Evolutionary conservation across 2,113 vertebrate species (phyloP).

Genomic region (Amia ocellicauda): DNA sequence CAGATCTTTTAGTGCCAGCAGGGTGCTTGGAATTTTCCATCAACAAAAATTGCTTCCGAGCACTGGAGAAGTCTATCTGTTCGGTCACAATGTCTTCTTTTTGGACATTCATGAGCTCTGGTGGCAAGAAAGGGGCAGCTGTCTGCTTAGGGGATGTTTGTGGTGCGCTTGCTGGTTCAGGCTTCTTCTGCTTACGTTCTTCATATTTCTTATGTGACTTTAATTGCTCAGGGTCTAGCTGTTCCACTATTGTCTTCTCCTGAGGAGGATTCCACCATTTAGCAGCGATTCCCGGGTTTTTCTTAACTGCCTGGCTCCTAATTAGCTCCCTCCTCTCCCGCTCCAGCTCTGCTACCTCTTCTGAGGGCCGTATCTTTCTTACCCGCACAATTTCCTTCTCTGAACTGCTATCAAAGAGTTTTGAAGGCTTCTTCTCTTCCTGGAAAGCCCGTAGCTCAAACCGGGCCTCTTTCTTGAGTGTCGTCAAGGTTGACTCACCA

Average conservation of each 20-base stretch:
- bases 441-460: conserved; percentile 93
- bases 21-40: conserved; percentile 66
- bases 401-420: conserved; percentile 76
- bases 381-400: conserved; percentile 77
- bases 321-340: conserved; percentile 90
- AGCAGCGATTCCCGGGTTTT: conserved; percentile 84
- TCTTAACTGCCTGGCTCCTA: conserved; percentile 90
- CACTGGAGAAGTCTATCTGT: conserved; percentile 88
- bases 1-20: conserved; percentile 62
- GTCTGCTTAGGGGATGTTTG: conserved; percentile 42
- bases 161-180: conserved; percentile 46
- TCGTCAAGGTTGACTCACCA: conserved; percentile 60
- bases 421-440: conserved; percentile 88
- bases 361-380: conserved; percentile 79
- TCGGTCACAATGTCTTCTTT: conserved; percentile 86
- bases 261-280: conserved; percentile 98
- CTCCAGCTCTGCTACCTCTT: conserved; percentile 90
- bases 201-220: conserved; percentile 91
- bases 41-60: conserved; percentile 87
- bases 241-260: conserved; percentile 84
- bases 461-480: conserved; percentile 77
- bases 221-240: conserved; percentile 83
- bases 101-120: conserved; percentile 45
- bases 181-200: conserved; percentile 84
- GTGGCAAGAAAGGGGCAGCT: conserved; percentile 34